These are phyloP conservation scores for Polymixis flavicincta DNA, from an alignment of 2,888 invertebrate species.

Conservation along the genomic window DNA sequence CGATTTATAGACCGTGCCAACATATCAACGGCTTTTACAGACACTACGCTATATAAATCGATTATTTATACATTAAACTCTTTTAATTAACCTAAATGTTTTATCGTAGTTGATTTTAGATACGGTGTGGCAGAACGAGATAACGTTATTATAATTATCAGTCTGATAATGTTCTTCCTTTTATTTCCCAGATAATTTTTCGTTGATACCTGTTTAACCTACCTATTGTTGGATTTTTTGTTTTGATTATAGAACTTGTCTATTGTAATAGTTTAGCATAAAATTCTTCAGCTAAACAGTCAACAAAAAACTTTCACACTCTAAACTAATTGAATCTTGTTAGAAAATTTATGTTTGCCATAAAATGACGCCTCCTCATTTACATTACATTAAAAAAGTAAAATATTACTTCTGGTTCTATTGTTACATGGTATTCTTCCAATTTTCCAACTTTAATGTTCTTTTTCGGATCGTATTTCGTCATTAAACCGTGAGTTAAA, in stretches of 20 bases:
- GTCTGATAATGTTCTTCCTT: constrained; percentile 20
- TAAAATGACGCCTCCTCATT: constrained; percentile 22
- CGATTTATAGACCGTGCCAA: constrained; percentile 35
- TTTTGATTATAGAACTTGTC: neutral
- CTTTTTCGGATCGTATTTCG: constrained; percentile 13
- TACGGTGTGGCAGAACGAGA: constrained; percentile 17
- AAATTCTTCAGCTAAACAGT: neutral
- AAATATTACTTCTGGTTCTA: constrained; percentile 31
- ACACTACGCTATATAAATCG: constrained; percentile 40
- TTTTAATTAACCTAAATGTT: constrained; percentile 52
- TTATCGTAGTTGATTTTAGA: constrained; percentile 53
- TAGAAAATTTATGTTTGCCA: constrained; percentile 18
- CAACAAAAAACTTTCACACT: constrained; percentile 18
- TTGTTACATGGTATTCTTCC: constrained; percentile 12
- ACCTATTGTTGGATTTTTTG: neutral
- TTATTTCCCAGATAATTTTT: neutral
- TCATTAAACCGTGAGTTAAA: constrained; percentile 13
- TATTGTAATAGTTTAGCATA: constrained; percentile 2
- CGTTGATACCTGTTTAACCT: constrained; percentile 1
- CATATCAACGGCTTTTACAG: constrained; percentile 37
- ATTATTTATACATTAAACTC: constrained; percentile 29
- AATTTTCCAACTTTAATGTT: neutral
- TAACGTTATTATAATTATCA: constrained; percentile 27
- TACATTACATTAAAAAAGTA: constrained; percentile 20
- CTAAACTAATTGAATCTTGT: neutral